A percentile compares a stretch with the other conserved stretches of the same genome.
phyloP scores from a whole-genome alignment of 2,888 invertebrate species.

The Drosophila parthenogenetica region DNA sequence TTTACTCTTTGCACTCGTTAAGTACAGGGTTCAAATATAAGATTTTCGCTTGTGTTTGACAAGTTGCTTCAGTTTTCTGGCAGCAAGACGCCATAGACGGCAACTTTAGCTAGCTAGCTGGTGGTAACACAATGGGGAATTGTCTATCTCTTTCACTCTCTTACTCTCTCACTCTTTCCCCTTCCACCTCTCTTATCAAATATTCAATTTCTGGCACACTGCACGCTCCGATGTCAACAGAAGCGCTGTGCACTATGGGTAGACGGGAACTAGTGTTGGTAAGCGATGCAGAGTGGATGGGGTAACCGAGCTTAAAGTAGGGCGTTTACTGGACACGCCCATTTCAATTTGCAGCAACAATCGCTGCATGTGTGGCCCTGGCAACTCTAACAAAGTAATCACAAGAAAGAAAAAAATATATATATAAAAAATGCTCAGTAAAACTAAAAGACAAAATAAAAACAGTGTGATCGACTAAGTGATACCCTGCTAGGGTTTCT shows the following conservation, averaged over 20 bases:
- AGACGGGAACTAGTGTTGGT: not conserved
- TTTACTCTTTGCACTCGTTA: not conserved
- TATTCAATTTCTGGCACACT: constrained; percentile 61
- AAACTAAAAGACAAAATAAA: not conserved
- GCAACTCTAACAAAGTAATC: constrained; percentile 45
- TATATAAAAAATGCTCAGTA: not conserved
- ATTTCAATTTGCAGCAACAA: constrained; percentile 34
- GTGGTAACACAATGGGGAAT: constrained; percentile 3
- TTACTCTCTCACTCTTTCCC: not conserved
- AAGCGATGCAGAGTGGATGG: too few relatives aligned
- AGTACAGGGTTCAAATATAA: not conserved
- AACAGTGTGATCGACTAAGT: too few relatives aligned
- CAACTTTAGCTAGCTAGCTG: constrained; percentile 25
- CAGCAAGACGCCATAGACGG: constrained; percentile 19
- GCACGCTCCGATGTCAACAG: constrained; percentile 10
- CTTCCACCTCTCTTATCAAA: constrained; percentile 58
- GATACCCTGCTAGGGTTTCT: too few relatives aligned
- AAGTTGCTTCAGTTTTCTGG: constrained; percentile 22
- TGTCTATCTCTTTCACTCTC: not conserved
- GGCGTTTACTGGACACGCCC: constrained; percentile 33
- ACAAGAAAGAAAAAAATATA: constrained; percentile 10
- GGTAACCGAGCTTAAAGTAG: not conserved
- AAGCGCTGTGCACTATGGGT: not conserved
- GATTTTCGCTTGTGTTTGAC: constrained; percentile 27
- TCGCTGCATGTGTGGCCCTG: constrained; percentile 22